Conservation (phyloP, 2,797 vertebrate genomes). For the Crypturellus tataupa region DNA sequence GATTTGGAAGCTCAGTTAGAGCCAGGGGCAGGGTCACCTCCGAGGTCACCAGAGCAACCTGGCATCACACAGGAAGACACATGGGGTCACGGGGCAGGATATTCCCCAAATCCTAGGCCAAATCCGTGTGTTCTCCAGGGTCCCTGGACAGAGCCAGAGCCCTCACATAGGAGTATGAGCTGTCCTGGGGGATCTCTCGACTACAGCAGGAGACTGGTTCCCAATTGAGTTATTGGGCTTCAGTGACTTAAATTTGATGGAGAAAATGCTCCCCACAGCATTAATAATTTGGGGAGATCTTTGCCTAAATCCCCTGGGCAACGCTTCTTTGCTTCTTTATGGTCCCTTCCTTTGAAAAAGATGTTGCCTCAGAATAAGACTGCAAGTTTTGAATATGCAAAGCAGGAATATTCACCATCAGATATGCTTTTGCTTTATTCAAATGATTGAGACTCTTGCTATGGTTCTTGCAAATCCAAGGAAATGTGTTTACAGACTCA, state of each 20-base stretch:
- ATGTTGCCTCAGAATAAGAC: constrained; percentile 54
- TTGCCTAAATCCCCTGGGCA: constrained; percentile 53
- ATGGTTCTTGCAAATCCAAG: constrained; percentile 73
- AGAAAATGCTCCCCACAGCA: not conserved
- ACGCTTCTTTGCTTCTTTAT: constrained; percentile 33
- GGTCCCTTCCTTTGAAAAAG: constrained; percentile 47
- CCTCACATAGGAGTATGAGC: not conserved
- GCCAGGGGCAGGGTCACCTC: rapidly evolving
- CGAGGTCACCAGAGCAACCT: rapidly evolving
- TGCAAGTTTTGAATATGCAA: constrained; percentile 77
- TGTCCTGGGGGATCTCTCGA: not conserved
- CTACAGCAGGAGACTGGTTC: not conserved
- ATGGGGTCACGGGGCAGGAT: not conserved
- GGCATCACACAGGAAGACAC: not conserved
- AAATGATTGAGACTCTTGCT: constrained; percentile 67
- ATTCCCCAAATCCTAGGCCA: not conserved
- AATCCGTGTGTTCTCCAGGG: not conserved
- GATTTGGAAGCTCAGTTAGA: not conserved
- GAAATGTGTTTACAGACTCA: constrained; percentile 79
- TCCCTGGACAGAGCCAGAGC: no score
- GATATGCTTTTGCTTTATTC: constrained; percentile 74
- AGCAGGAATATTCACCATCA: constrained; percentile 70
- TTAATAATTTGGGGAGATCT: constrained; percentile 53
- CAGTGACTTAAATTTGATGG: not conserved
- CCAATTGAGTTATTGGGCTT: not conserved